Conservation (phyloP, 2,888 invertebrate genomes). For the Parnassius orleans region DNA sequence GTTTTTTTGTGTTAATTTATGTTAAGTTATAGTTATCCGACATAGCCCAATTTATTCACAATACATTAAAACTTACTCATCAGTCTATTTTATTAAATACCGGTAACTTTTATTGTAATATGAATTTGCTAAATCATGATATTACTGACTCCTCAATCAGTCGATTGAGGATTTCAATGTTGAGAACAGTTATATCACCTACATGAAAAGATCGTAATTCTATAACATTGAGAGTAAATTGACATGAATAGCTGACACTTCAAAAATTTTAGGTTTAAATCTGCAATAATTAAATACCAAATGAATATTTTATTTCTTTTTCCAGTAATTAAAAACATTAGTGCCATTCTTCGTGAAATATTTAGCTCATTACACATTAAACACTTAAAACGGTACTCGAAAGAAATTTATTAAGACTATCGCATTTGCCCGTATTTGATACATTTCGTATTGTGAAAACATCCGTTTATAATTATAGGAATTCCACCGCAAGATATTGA, state of each 20-base stretch:
- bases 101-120: slow-evolving; percentile 22
- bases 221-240: slow-evolving; percentile 11
- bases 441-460: slow-evolving; percentile 12
- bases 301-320: no score
- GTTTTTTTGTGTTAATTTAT: no score
- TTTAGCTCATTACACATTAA: not conserved
- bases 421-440: slow-evolving; percentile 10
- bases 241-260: slow-evolving; percentile 20
- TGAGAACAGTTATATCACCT: slow-evolving; percentile 13
- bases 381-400: not conserved
- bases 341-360: not conserved
- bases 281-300: slow-evolving; percentile 1
- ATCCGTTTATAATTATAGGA: slow-evolving; percentile 18
- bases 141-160: slow-evolving; percentile 3
- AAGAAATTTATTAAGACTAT: slow-evolving; percentile 14
- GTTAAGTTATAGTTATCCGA: no score
- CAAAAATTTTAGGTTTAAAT: not conserved
- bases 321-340: not conserved
- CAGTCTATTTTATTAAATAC: slow-evolving; percentile 11
- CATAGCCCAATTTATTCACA: slow-evolving; percentile 4
- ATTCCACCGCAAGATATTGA: slow-evolving; percentile 13
- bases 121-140: slow-evolving; percentile 23
- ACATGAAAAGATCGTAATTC: slow-evolving; percentile 29
- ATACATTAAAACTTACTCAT: slow-evolving; percentile 3
- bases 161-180: slow-evolving; percentile 19